Base-by-base conservation (phyloP, 1,140 invertebrate species). In the Leucophenga varia region DNA sequence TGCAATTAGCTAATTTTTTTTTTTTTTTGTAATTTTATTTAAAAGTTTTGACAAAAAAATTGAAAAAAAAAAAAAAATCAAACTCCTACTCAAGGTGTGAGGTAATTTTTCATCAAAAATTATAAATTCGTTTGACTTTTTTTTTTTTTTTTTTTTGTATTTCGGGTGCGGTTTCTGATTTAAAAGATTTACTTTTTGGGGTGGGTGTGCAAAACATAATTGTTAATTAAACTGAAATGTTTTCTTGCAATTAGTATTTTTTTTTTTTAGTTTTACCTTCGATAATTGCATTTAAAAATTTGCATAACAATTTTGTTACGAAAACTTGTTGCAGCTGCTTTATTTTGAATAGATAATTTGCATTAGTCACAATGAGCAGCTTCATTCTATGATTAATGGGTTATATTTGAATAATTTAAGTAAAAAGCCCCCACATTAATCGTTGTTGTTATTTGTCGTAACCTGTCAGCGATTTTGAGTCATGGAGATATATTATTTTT, bases 1-100 rank as follows among this genome's bases (percentile, higher is more conserved):
- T n/a, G 60, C 57, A 64, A 60, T 60, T 64, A 64, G 54, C 48
- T 41, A 55, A 61, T 64, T 55, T 59, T 59, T 59, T 39, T 12
- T n/a, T n/a, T n/a, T n/a, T n/a, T n/a, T n/a, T 28, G 12, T 12
- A 28, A 6, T 28, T 6, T 28, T 28, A 28, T 6, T 28, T 28
- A 12, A 28, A 28, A 28, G 25, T 28, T 28, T 28, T 28, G 6
- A 12, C 6, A 28, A n/a, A n/a, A n/a, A n/a, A n/a, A n/a, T n/a
- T n/a, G n/a, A n/a, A n/a, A n/a, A n/a, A n/a, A n/a, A n/a, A n/a
- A n/a, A n/a, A n/a, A n/a, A n/a, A n/a, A n/a, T n/a, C n/a, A 12
- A 28, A 28, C 25, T 7, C 12, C 25, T 28, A 28, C 25, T 28
- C 12, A 12, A 28, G 25, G 25, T 7, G 12, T 28, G 25, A 28